Percentiles rank a stretch among this genome's conserved stretches.
Conservation (phyloP, 1,140 invertebrate species). For the Choristoneura fumiferana region DNA sequence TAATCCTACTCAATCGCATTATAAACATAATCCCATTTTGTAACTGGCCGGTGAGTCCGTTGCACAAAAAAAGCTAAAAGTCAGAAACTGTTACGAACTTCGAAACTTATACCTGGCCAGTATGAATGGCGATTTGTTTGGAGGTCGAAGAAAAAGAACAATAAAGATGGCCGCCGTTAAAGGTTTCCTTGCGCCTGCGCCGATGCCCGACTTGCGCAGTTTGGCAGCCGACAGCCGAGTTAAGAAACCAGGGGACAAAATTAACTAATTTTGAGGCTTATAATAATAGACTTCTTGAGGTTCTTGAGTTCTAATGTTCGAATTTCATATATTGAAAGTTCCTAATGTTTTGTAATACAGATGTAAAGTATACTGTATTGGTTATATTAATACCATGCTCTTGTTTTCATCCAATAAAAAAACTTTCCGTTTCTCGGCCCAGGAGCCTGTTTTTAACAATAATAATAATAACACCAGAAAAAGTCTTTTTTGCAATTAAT, state of each 20-base stretch:
- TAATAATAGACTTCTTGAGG: too few species aligned
- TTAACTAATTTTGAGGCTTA: too few species aligned
- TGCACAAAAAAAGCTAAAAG: conserved; percentile 24
- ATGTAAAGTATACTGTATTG: too few species aligned
- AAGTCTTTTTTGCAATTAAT: too few species aligned
- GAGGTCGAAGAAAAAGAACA: conserved; percentile 59
- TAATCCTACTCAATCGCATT: not conserved
- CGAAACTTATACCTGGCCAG: conserved; percentile 72
- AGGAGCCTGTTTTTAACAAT: too few species aligned
- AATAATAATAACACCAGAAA: too few species aligned
- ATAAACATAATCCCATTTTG: conserved; percentile 22
- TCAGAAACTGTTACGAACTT: conserved; percentile 56
- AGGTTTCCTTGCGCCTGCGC: conserved; percentile 67
- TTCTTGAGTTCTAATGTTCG: too few species aligned
- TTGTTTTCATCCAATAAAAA: too few species aligned
- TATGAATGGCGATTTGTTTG: conserved; percentile 74
- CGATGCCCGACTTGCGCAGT: conserved; percentile 64
- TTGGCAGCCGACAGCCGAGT: conserved; percentile 39
- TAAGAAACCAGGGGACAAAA: conserved; percentile 20
- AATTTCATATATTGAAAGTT: too few species aligned
- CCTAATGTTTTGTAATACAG: too few species aligned
- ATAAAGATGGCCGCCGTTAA: conserved; percentile 71
- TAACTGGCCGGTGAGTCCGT: conserved; percentile 9
- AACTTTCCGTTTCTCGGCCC: too few species aligned
- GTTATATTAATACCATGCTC: too few species aligned